Conservation (phyloP, 2,113 vertebrate species). For the Microcebus murinus region DNA sequence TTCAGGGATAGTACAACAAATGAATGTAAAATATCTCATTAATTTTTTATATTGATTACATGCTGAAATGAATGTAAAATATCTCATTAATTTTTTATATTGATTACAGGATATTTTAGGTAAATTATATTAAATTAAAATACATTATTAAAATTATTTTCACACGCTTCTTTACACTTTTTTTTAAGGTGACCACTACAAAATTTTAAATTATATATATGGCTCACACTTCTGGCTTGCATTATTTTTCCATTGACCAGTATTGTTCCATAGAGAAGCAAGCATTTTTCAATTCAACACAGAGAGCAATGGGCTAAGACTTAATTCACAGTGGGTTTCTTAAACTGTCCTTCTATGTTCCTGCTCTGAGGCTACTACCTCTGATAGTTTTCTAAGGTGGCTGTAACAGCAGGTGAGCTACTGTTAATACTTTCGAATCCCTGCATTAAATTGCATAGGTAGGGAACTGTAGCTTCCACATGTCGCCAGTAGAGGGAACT, state of each 20-base stretch:
- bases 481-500: neutral
- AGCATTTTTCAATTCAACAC: neutral
- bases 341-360: neutral
- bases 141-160: neutral
- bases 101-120: neutral
- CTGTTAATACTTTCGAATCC: neutral
- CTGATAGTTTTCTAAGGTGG: neutral
- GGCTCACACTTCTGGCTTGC: neutral
- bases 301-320: neutral
- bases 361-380: neutral
- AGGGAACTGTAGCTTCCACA: rapidly evolving
- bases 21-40: neutral
- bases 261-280: neutral
- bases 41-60: neutral
- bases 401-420: neutral
- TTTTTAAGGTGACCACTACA: neutral
- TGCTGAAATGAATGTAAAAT: neutral
- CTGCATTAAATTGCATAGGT: rapidly evolving
- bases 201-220: neutral
- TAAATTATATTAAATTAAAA: neutral
- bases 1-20: neutral
- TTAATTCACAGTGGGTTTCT: neutral
- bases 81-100: neutral
- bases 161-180: neutral
- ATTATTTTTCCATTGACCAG: neutral